Base-by-base conservation (phyloP, 2,113 vertebrate species). In the Mastomys coucha region DNA sequence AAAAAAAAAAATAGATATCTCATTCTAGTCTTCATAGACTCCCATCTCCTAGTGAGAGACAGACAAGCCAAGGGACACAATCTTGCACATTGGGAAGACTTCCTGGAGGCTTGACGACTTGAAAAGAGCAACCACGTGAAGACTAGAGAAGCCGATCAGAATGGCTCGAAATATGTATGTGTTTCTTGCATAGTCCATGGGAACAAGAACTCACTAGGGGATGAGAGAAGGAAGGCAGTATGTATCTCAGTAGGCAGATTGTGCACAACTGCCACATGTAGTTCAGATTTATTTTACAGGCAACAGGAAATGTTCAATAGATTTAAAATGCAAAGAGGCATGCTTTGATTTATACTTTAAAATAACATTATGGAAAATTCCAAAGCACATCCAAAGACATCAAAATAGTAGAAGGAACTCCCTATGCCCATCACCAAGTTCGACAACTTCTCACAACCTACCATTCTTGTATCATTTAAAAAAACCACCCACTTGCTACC, bases 311-410 rank as follows among this genome's bases (percentile, higher is more conserved):
- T 81, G 73, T n/a, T 77, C 63, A 75, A 93, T 36, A 19, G 3
- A 36, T 80, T 91, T 69, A 81, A 81, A 53, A 22, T n/a, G 82
- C 5, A 81, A 39, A 80, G 88, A 91, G 22, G 80, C 5, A 72
- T 2, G 14, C 92, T 67, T 88, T 72, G 7, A 93, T 89, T 91
- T 90, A 81, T 20, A 87, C 33, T 53, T 85, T 36, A 70, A 95
- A 92, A 92, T 70, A 89, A 36, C 36, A 80, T 90, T 67, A 67
- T 2, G 11, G 33, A 81, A 96, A 88, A 28, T 60, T 60, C 65
- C 16, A 85, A 51, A 76, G 86, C 2, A 81, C 82, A 73, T 8
- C 60, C 39, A 31, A 73, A 86, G n/a, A 33, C 80, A 81, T 81
- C 87, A 88, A 63, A 86, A 75, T 16, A 91, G 14, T 33, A 72